Evolutionary conservation across 1,140 invertebrate species (phyloP).

Genomic region (Trachymyrmex septentrionalis): DNA sequence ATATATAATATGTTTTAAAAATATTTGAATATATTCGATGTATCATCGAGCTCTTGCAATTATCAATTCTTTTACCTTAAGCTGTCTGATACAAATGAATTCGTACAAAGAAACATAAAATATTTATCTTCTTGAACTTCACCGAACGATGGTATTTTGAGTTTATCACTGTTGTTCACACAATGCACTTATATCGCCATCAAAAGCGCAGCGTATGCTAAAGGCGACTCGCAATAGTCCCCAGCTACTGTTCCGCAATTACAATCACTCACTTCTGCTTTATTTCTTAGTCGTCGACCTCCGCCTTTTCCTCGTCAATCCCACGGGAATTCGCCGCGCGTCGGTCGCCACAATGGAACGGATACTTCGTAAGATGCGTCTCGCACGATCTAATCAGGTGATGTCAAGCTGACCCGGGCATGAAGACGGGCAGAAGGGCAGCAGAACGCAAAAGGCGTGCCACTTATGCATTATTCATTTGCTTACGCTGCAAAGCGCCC

Average conservation of each 20-base stretch:
- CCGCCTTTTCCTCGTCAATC: neutral
- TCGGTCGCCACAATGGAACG: constrained; percentile 33
- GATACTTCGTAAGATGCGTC: constrained; percentile 60
- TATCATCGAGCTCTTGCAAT: neutral
- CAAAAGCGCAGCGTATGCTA: constrained; percentile 17
- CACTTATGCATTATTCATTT: constrained; percentile 85
- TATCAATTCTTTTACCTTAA: neutral
- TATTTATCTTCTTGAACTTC: neutral
- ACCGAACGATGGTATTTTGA: neutral
- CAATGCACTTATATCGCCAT: constrained; percentile 15
- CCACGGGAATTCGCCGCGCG: constrained; percentile 10
- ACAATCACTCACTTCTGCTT: constrained; percentile 79
- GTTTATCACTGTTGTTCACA: neutral
- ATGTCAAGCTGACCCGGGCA: constrained; percentile 64
- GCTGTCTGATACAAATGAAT: neutral
- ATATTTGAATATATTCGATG: neutral
- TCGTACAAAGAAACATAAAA: neutral
- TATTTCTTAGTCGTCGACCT: constrained; percentile 28
- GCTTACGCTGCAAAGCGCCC: constrained; percentile 64
- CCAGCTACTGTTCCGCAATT: constrained; percentile 82
- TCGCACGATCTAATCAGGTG: constrained; percentile 72
- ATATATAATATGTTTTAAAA: constrained; percentile 4
- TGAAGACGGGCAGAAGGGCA: neutral
- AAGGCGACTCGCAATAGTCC: constrained; percentile 58
- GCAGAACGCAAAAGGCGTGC: constrained; percentile 61